Conservation (phyloP, 1,140 invertebrate species). For the Nylanderia fulva region DNA sequence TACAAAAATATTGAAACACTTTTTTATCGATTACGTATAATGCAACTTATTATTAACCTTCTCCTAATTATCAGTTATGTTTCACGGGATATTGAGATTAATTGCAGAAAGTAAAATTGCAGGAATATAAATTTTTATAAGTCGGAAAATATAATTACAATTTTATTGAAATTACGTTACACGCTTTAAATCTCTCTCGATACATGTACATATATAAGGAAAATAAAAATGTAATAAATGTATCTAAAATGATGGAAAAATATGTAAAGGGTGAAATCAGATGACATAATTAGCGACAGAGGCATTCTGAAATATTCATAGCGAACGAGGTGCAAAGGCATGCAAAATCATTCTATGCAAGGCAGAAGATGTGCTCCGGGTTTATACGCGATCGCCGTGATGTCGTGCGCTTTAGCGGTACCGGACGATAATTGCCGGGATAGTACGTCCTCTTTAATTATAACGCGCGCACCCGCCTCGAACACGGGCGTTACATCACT, state of each 20-base stretch:
- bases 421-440: constrained; percentile 52
- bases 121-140: background rate
- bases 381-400: constrained; percentile 50
- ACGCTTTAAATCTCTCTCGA: background rate
- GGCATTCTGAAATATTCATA: constrained; percentile 54
- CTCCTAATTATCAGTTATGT: background rate
- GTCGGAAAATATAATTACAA: background rate
- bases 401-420: constrained; percentile 58
- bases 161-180: background rate
- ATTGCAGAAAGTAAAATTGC: background rate
- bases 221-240: constrained; percentile 12
- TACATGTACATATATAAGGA: too few relatives aligned
- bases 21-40: background rate
- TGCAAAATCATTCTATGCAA: constrained; percentile 50
- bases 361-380: constrained; percentile 33
- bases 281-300: background rate
- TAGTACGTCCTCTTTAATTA: constrained; percentile 70
- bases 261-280: constrained; percentile 10
- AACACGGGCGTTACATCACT: constrained; percentile 59
- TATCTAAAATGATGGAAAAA: background rate
- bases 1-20: background rate
- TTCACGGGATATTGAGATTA: background rate
- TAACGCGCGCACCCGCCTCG: constrained; percentile 61
- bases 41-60: background rate
- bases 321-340: constrained; percentile 40